Evolutionary conservation across 2,797 vertebrate genomes (phyloP).

Genomic region (Rhabdomys pumilio): DNA sequence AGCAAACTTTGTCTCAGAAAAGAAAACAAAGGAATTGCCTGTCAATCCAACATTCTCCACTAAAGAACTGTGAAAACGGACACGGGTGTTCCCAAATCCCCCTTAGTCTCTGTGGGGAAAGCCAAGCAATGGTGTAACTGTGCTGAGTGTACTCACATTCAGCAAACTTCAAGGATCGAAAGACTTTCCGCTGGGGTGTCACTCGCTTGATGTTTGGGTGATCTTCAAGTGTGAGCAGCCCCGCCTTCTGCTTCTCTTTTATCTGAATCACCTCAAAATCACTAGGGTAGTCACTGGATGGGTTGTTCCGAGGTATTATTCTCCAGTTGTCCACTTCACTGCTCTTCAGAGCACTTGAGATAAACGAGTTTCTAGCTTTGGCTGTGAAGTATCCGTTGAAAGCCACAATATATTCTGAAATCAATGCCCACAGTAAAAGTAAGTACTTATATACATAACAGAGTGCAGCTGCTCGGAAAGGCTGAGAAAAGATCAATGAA

Average conservation of each 20-base stretch:
- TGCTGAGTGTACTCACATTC: conserved; percentile 91
- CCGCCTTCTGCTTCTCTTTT: conserved; percentile 92
- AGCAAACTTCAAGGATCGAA: conserved; percentile 95
- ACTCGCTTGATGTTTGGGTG: conserved; percentile 99
- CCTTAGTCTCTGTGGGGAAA: neutral
- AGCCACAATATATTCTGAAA: conserved; percentile 97
- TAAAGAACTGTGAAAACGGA: neutral
- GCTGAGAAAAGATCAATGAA: neutral
- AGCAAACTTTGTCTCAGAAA: neutral
- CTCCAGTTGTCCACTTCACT: conserved; percentile 94
- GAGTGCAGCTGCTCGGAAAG: neutral
- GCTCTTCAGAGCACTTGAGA: conserved; percentile 95
- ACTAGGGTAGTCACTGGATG: conserved; percentile 98
- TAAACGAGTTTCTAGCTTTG: conserved; percentile 97
- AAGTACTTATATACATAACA: neutral
- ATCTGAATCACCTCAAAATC: conserved; percentile 99
- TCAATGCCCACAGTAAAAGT: conserved; percentile 72
- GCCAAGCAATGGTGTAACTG: accelerated
- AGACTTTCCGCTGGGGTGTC: conserved; percentile 97
- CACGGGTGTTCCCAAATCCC: neutral
- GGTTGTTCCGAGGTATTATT: conserved; percentile 97
- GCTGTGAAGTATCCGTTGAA: conserved; percentile 99
- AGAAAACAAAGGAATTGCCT: neutral
- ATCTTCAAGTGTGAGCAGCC: conserved; percentile 94
- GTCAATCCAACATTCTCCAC: neutral